phyloP scores from a whole-genome alignment of 2,113 vertebrate species.

The Ceratotherium simum region DNA sequence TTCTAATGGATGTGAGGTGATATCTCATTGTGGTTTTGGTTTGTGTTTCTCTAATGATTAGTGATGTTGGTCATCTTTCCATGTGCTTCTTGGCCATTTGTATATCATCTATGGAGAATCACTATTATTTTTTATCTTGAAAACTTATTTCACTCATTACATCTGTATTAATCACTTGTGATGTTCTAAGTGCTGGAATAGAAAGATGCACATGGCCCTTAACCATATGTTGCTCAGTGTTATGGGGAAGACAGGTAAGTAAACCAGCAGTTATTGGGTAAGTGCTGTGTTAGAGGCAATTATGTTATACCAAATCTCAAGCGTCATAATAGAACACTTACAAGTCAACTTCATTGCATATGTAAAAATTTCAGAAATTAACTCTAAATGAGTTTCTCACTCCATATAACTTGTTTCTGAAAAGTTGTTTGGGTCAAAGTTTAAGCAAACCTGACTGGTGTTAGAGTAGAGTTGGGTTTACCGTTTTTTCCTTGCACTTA shows the following conservation, averaged over 20 bases:
- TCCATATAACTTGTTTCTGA: not conserved
- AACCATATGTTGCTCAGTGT: not conserved
- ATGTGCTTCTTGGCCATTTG: not conserved
- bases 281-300: not conserved
- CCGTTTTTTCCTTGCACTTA: not conserved
- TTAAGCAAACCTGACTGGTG: not conserved
- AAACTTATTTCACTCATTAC: not conserved
- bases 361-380: constrained; percentile 9
- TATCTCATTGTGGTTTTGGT: constrained; percentile 4
- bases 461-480: constrained; percentile 3
- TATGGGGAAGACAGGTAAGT: not conserved
- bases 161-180: not conserved
- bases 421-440: not conserved
- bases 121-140: not conserved
- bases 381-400: not conserved
- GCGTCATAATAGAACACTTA: not conserved
- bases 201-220: not conserved
- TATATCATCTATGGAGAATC: not conserved
- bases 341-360: not conserved
- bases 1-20: not conserved
- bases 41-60: not conserved
- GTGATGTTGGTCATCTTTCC: not conserved
- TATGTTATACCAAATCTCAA: not conserved
- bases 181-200: not conserved
- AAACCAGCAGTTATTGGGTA: not conserved